Conservation (phyloP, 2,888 invertebrate genomes). For the Nebria brevicollis region DNA sequence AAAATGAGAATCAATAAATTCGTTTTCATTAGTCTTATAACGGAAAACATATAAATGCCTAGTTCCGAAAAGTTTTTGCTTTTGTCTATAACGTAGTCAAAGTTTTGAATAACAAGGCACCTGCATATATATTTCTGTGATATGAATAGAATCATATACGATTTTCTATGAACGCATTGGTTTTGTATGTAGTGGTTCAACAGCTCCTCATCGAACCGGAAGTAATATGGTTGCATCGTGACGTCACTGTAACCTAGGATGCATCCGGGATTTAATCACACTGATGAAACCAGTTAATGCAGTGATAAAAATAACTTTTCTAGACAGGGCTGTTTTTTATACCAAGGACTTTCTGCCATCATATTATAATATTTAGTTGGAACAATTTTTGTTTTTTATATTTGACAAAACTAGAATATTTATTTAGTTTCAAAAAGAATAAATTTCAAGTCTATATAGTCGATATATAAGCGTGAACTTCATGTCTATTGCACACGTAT, state of each 20-base stretch:
- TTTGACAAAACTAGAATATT: no score
- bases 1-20: background rate
- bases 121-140: background rate
- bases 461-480: no score
- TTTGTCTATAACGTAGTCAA: background rate
- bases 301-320: background rate
- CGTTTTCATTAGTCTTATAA: background rate
- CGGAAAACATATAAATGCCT: background rate
- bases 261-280: background rate
- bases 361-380: no score
- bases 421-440: no score
- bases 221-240: background rate
- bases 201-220: background rate
- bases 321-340: no score
- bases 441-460: no score
- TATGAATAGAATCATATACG: background rate
- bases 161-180: background rate
- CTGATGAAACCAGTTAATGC: background rate
- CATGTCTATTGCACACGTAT: background rate
- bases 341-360: no score
- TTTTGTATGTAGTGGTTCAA: background rate
- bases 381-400: no score
- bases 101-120: background rate
- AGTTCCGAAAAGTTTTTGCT: background rate
- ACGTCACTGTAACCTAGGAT: background rate